Base-by-base conservation (phyloP, 2,113 vertebrate species). In the Alaudala cheleensis region DNA sequence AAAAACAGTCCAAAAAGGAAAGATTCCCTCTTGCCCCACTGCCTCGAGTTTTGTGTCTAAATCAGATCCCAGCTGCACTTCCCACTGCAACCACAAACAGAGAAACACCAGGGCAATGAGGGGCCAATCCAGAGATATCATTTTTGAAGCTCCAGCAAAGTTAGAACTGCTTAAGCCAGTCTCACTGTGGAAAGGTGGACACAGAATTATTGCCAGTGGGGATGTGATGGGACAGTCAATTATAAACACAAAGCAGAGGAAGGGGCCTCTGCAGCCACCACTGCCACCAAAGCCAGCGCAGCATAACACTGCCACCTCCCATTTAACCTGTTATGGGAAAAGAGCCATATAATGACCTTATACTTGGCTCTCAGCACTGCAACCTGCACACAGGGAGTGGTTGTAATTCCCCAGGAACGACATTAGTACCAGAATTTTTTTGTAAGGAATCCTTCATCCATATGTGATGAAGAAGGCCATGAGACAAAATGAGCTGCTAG, bases 31-130 rank as follows among this genome's bases (percentile, higher is more conserved):
- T 23, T 18, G 3, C 6, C 47, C 4, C 29, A 69, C 22, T 83
- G 47, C 24, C 19, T 13, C 0, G 0, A 80, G 17, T 89, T 91
- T 74, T 91, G 60, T 39, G 44, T 39, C 15, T 70, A 49, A 71
- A 86, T 66, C 44, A 7, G 47, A 77, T 77, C 22, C 18, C 23
- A 29, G 14, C 16, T 80, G 47, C 33, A 23, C 31, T 67, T 81
- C 26, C 49, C 37, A n/a, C 34, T 40, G 20, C 37, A 82, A 49
- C 21, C 65, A 18, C 78, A 37, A 0, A 45, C 23, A 78, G 29
- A 91, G 26, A 51, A 56, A 28, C 0, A 0, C 28, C 39, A 69
- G 33, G 19, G 57, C 34, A 54, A 22, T 0, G 3, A 12, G 21
- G n/a, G 13, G 11, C 12, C 74, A 90, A 44, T n/a, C 34, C 54